Base-by-base conservation (phyloP, 2,113 vertebrate species). In the Hiodon tergisus region DNA sequence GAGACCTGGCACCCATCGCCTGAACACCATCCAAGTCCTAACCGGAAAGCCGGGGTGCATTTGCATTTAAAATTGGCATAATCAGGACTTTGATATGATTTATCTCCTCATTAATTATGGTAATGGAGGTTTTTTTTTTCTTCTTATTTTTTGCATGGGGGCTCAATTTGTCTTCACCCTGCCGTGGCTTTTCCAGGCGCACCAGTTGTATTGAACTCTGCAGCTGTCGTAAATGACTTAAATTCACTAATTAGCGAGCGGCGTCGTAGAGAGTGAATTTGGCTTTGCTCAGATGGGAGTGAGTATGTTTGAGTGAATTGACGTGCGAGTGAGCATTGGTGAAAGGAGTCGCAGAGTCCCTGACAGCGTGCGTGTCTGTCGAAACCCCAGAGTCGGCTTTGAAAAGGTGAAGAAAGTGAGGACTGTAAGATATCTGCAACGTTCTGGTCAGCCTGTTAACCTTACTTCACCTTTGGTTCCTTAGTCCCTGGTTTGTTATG, bases 41-140 rank as follows among this genome's bases (percentile, higher is more conserved):
- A 57, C 1, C 16, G 0, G 53, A 74, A 58, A 55, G 73, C 9
- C 54, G 47, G 53, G 4, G 48, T 50, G 51, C 3, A 65, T 73
- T 73, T 55, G 51, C 59, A 54, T 73, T 54, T 65, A 52, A 65
- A 65, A 66, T 62, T n/a, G 46, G 65, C 72, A 16, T 11, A 54
- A 55, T 14, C 46, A 5, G 13, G 55, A 63, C 16, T n/a, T 51
- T n/a, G 31, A 16, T n/a, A 14, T 74, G 62, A 47, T 74, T 65
- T 74, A 54, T 73, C 8, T n/a, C n/a, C 11, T 73, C 14, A 73
- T 74, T 74, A 61, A 62, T 67, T 66, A 67, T 74, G 72, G 72
- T n/a, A 74, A 66, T 74, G 31, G 52, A n/a, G 48, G 67, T 74
- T 74, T 74, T 48, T 50, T n/a, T 9, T 57, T 31, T 31, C 2